Evolutionary conservation across 1,140 invertebrate genomes (phyloP).

Genomic region (Pseudomyrmex dendroicus): DNA sequence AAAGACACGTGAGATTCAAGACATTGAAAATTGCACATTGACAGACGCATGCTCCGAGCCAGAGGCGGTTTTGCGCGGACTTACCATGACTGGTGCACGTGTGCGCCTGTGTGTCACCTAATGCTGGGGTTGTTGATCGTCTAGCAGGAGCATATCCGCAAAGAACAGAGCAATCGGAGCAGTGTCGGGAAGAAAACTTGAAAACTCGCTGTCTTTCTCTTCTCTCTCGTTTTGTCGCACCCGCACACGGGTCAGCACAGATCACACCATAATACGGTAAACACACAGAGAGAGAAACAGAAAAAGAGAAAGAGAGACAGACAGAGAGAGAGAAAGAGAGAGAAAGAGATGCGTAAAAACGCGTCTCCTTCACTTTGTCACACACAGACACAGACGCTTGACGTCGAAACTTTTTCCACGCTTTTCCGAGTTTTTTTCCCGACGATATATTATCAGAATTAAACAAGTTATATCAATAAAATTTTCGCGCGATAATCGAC

Average conservation of each 20-base stretch:
- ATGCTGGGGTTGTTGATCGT: constrained; percentile 38
- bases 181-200: constrained; percentile 40
- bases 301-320: constrained; percentile 1
- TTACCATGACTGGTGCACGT: constrained; percentile 67
- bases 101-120: constrained; percentile 62
- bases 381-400: constrained; percentile 49
- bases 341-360: background rate
- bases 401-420: background rate
- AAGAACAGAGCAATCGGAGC: constrained; percentile 32
- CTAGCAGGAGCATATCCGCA: constrained; percentile 57
- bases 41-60: background rate
- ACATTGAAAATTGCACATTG: too few relatives aligned
- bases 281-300: constrained; percentile 45
- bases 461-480: background rate
- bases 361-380: constrained; percentile 39
- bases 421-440: constrained; percentile 2
- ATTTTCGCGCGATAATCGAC: constrained; percentile 1
- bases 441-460: background rate
- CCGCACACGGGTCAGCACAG: constrained; percentile 61
- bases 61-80: constrained; percentile 37
- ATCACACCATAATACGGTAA: constrained; percentile 58
- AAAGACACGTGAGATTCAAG: too few relatives aligned
- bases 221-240: background rate
- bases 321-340: constrained; percentile 7
- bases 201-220: constrained; percentile 33